Evolutionary conservation across 1,140 invertebrate species (phyloP).

Genomic region (Hirudo medicinalis): DNA sequence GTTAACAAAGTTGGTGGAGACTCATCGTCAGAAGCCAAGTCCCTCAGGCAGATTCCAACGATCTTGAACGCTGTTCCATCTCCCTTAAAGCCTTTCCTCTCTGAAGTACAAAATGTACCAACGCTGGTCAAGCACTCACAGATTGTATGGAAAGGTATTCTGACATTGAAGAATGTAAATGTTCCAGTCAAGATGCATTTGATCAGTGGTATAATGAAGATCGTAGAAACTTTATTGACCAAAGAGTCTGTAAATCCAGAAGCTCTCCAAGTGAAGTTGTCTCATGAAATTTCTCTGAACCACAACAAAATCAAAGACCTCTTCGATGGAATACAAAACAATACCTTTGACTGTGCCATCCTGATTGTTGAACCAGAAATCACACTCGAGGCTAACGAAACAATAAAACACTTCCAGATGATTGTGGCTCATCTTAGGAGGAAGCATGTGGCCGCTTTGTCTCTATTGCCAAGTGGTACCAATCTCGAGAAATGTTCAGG

Average conservation of each 20-base stretch:
- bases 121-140: conserved; percentile 48
- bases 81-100: background rate
- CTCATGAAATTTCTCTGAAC: no score
- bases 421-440: background rate
- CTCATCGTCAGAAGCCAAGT: background rate
- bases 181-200: conserved; percentile 88
- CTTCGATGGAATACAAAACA: no score
- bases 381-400: background rate
- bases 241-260: conserved; percentile 29
- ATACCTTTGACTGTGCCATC: background rate
- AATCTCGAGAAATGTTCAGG: background rate
- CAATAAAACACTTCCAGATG: background rate
- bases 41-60: no score
- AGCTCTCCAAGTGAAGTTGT: background rate
- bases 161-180: conserved; percentile 85
- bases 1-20: background rate
- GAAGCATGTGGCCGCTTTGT: background rate
- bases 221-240: conserved; percentile 79
- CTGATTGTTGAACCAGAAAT: background rate
- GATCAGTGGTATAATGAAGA: conserved; percentile 82
- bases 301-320: no score
- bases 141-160: conserved; percentile 80
- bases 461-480: background rate
- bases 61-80: background rate
- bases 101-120: conserved; percentile 23